Evolutionary conservation across 2,113 vertebrate genomes (phyloP).

Genomic region (Lucifuga dentata): DNA sequence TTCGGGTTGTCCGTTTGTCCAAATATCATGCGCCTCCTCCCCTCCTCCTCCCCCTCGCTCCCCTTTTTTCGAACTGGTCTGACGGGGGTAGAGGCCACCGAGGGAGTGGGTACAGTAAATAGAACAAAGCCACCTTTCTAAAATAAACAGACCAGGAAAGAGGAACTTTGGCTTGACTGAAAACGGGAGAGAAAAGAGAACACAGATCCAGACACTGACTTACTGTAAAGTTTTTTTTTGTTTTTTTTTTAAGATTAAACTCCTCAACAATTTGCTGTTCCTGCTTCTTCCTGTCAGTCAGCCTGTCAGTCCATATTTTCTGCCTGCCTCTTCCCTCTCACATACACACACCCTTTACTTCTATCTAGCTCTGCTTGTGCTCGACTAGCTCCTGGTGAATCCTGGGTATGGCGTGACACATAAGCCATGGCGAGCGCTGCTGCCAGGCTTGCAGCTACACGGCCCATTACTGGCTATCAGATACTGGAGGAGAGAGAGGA

Average conservation of each 20-base stretch:
- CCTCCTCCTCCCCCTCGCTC: constrained; percentile 42
- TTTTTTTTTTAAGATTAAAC: constrained; percentile 35
- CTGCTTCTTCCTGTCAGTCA: constrained; percentile 44
- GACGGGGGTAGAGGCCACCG: constrained; percentile 66
- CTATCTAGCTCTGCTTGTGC: constrained; percentile 37
- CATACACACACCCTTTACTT: constrained; percentile 23
- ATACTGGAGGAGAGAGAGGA: constrained; percentile 49
- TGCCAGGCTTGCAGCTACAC: constrained; percentile 56
- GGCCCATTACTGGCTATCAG: constrained; percentile 67
- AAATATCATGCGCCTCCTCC: constrained; percentile 67
- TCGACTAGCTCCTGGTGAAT: constrained; percentile 48
- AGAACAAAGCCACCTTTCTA: constrained; percentile 79
- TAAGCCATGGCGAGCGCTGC: constrained; percentile 44
- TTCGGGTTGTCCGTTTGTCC: constrained; percentile 82
- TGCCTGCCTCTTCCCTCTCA: neutral
- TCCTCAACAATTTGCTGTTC: constrained; percentile 37
- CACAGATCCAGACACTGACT: constrained; percentile 21
- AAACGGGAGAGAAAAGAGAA: constrained; percentile 52
- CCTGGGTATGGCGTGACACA: constrained; percentile 55
- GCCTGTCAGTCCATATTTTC: constrained; percentile 4
- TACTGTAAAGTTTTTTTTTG: constrained; percentile 42
- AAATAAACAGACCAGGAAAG: constrained; percentile 72
- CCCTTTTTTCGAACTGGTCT: constrained; percentile 70
- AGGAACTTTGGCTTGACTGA: constrained; percentile 67
- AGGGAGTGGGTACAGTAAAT: constrained; percentile 68